Conservation (phyloP, 2,888 invertebrate species). For the Tortrix viridana region DNA sequence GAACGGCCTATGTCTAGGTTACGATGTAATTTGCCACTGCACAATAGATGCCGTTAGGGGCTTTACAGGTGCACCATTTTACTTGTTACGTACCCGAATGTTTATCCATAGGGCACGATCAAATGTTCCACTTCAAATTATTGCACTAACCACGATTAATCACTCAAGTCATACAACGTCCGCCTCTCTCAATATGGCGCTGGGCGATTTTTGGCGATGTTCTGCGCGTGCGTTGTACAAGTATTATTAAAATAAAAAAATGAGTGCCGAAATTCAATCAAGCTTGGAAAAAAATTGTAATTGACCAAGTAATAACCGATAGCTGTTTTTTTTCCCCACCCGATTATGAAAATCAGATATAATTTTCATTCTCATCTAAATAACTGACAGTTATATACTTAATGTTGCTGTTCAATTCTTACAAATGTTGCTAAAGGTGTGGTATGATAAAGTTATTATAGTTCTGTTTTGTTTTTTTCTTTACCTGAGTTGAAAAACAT, state of each 20-base stretch:
- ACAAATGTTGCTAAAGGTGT: slow-evolving; percentile 16
- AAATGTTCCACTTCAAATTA: slow-evolving; percentile 82
- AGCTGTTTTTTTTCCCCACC: slow-evolving; percentile 51
- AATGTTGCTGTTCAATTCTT: slow-evolving; percentile 50
- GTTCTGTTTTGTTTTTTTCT: too few relatives aligned
- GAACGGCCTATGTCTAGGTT: slow-evolving; percentile 87
- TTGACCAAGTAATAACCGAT: slow-evolving; percentile 49
- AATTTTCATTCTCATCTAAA: slow-evolving; percentile 75
- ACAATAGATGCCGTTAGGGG: slow-evolving; percentile 56
- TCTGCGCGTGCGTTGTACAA: slow-evolving; percentile 83
- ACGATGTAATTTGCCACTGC: slow-evolving; percentile 74
- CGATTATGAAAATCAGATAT: slow-evolving; percentile 60
- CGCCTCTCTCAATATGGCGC: slow-evolving; percentile 91
- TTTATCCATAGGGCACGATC: slow-evolving; percentile 85
- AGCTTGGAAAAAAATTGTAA: slow-evolving; percentile 51
- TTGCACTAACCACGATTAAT: slow-evolving; percentile 84
- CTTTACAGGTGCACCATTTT: slow-evolving; percentile 62
- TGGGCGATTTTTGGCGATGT: slow-evolving; percentile 85
- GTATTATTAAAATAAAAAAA: slow-evolving; percentile 72
- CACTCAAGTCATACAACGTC: slow-evolving; percentile 86
- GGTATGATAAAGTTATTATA: not conserved
- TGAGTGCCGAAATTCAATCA: slow-evolving; percentile 57
- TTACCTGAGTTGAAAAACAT: too few relatives aligned
- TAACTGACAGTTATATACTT: slow-evolving; percentile 58
- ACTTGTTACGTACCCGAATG: slow-evolving; percentile 82